Evolutionary conservation across 2,797 vertebrate genomes (phyloP).

Genomic region (Syngnathus rostellatus): DNA sequence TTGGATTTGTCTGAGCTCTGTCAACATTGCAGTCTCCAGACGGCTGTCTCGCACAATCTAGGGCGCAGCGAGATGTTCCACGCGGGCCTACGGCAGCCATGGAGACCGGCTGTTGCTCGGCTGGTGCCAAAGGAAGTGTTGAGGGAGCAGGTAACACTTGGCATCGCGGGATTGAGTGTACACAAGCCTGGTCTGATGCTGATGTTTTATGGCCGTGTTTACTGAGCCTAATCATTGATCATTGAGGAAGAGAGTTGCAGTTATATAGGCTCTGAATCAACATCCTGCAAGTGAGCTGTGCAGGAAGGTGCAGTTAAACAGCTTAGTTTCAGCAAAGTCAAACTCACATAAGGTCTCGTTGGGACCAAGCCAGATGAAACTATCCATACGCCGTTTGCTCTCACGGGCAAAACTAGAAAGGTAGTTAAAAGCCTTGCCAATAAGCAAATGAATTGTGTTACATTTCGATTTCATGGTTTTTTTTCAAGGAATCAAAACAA

Average conservation of each 20-base stretch:
- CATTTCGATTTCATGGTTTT: background rate
- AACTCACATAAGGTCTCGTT: background rate
- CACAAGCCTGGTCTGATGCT: slow-evolving; percentile 8
- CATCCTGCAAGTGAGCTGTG: slow-evolving; percentile 10
- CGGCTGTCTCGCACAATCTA: slow-evolving; percentile 10
- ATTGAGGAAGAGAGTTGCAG: slow-evolving; percentile 26
- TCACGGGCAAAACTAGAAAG: too few species aligned
- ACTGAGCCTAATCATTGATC: slow-evolving; percentile 18
- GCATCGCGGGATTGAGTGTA: slow-evolving; percentile 17
- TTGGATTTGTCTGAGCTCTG: slow-evolving; percentile 50
- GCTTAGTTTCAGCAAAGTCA: background rate
- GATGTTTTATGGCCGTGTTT: slow-evolving; percentile 33
- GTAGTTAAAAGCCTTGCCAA: background rate
- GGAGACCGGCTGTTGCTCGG: slow-evolving; percentile 49
- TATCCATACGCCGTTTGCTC: too few species aligned
- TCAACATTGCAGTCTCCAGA: slow-evolving; percentile 59
- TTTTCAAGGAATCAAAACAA: background rate
- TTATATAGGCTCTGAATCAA: slow-evolving; percentile 26
- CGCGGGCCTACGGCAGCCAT: slow-evolving; percentile 32
- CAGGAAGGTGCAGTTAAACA: background rate
- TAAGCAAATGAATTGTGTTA: background rate
- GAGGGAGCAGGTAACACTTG: slow-evolving; percentile 23
- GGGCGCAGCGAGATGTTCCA: slow-evolving; percentile 12
- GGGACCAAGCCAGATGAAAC: background rate
- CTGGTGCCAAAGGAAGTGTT: slow-evolving; percentile 31